Conservation (phyloP, 1,140 invertebrate species). For the Carcinoscorpius rotundicauda region DNA sequence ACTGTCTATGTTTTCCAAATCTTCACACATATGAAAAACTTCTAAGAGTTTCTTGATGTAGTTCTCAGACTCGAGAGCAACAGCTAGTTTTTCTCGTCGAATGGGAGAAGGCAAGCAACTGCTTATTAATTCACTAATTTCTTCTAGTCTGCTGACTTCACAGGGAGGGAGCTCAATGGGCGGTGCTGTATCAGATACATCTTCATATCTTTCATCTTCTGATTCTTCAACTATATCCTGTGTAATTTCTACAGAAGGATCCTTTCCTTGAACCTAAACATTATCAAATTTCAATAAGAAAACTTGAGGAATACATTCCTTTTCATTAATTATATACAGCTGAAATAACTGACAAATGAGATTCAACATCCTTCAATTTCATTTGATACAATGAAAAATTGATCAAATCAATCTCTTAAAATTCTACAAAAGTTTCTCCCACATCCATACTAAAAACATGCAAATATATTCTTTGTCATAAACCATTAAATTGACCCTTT, state of each 20-base stretch:
- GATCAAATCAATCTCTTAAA: no score
- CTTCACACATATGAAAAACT: conserved; percentile 93
- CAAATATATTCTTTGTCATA: no score
- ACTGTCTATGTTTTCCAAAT: conserved; percentile 86
- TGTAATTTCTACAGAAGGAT: conserved; percentile 93
- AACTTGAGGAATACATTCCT: conserved; percentile 1
- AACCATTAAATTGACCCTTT: no score
- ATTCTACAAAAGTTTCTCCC: no score
- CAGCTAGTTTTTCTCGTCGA: conserved; percentile 86
- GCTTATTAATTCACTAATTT: conserved; percentile 68
- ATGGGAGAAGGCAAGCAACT: conserved; percentile 49
- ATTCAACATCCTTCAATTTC: not conserved
- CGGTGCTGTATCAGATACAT: conserved; percentile 71
- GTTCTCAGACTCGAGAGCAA: conserved; percentile 84
- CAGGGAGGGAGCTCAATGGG: conserved; percentile 88
- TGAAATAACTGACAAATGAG: not conserved
- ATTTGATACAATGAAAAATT: not conserved
- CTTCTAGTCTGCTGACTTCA: conserved; percentile 81
- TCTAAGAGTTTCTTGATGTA: conserved; percentile 94
- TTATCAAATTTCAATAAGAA: not conserved
- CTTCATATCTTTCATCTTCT: conserved; percentile 94
- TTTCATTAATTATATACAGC: conserved; percentile 1
- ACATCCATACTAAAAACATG: no score
- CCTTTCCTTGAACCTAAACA: conserved; percentile 85
- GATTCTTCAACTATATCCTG: conserved; percentile 96